A percentile compares a stretch with the other conserved stretches of the same genome.
Evolutionary conservation across 1,140 invertebrate genomes (phyloP).

Genomic region (Drosophila lacteicornis): DNA sequence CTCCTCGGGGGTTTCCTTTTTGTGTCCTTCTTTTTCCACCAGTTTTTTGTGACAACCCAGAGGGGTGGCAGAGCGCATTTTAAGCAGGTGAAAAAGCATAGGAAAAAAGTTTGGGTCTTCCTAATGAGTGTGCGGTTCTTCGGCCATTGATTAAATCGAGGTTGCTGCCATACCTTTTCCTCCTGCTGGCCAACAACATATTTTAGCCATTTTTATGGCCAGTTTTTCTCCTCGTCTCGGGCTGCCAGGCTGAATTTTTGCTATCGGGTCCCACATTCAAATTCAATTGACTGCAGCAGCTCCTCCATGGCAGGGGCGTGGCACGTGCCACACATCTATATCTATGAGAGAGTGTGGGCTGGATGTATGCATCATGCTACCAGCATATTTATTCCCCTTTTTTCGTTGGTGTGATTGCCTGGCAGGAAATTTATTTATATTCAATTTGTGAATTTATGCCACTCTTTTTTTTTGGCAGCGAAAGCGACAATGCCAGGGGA

Average conservation of each 20-base stretch:
- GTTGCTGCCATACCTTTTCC: conserved; percentile 11
- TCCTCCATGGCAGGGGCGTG: conserved; percentile 34
- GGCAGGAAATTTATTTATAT: conserved; percentile 83
- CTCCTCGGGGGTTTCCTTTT: conserved; percentile 5
- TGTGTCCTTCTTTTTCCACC: conserved; percentile 2
- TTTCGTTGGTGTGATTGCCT: conserved; percentile 33
- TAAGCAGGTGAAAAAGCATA: conserved; percentile 45
- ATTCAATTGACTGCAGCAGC: conserved; percentile 65
- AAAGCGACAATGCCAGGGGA: conserved; percentile 51
- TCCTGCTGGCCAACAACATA: conserved; percentile 39
- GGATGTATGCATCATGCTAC: conserved; percentile 41
- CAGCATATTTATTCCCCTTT: conserved; percentile 55
- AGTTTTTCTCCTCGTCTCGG: conserved; percentile 17
- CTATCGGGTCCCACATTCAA: conserved; percentile 37
- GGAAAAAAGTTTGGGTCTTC: conserved; percentile 41
- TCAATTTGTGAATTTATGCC: conserved; percentile 78
- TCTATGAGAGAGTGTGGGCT: conserved; percentile 20
- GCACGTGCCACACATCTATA: conserved; percentile 58
- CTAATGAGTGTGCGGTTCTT: conserved; percentile 64
- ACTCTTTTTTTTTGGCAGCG: conserved; percentile 29
- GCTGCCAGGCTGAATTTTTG: not conserved
- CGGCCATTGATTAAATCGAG: conserved; percentile 53
- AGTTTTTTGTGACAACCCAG: not conserved
- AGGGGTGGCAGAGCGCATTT: conserved; percentile 30
- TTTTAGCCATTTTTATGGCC: conserved; percentile 51